Conservation (phyloP, 2,113 vertebrate genomes). For the Hippocampus mohnikei region DNA sequence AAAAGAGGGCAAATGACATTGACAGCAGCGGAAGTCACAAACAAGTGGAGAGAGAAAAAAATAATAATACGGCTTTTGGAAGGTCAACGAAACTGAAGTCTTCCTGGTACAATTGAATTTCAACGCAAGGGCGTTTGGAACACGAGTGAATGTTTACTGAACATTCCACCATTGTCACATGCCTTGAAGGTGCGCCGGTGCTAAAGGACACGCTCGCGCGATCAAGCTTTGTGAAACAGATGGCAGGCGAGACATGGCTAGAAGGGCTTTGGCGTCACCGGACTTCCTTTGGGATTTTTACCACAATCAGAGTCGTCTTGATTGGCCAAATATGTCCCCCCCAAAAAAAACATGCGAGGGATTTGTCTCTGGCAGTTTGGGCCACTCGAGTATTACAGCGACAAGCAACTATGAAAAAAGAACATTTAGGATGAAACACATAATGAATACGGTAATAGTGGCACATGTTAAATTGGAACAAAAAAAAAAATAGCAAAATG, state of each 20-base stretch:
- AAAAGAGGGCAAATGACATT: constrained; percentile 29
- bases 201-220: constrained; percentile 41
- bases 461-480: too few relatives aligned
- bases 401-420: too few relatives aligned
- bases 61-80: constrained; percentile 1
- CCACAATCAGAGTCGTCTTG: constrained; percentile 37
- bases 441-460: too few relatives aligned
- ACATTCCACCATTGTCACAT: constrained; percentile 25
- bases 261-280: constrained; percentile 46
- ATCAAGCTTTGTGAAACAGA: constrained; percentile 60
- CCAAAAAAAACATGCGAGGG: too few relatives aligned
- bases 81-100: constrained; percentile 9
- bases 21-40: constrained; percentile 21
- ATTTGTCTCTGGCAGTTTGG: too few relatives aligned
- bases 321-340: too few relatives aligned
- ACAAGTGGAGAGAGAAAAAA: constrained; percentile 17
- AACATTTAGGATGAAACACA: too few relatives aligned
- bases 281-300: constrained; percentile 54
- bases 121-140: constrained; percentile 17
- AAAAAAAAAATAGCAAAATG: too few relatives aligned
- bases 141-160: constrained; percentile 49
- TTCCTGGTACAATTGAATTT: constrained; percentile 32
- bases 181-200: constrained; percentile 48
- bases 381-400: too few relatives aligned
- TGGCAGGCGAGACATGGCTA: constrained; percentile 49